Base-by-base conservation (phyloP, 2,888 invertebrate species). In the Chironomus tentans region DNA sequence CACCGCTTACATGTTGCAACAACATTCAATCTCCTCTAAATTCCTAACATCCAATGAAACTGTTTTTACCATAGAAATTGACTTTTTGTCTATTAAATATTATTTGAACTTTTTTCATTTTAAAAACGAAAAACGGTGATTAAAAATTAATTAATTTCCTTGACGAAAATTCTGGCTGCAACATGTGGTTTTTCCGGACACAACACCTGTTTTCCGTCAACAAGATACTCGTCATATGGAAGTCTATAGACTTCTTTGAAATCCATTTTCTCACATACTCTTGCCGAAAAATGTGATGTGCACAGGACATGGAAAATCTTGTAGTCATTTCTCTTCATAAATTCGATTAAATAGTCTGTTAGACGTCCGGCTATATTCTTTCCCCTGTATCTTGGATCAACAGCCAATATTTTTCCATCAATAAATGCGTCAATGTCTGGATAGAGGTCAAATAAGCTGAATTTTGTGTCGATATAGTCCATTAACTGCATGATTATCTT, bases 241-340 rank as follows among this genome's bases (percentile, higher is more conserved):
- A 90, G 83, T 56, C 86, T 84, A 82, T 89, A 91, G 72, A 90
- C 87, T 80, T 88, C 87, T 50, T 89, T 87, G 82, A 92, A 93
- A 62, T 92, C 92, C 24, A 90, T 83, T 79, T 88, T 88, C 78
- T 89, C 88, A 72, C 92, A 89, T 0, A 92, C 89, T 81, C 88
- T 88, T 0, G 92, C 92, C 1, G 93, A 92, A 82, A 87, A 93
- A 77, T 88, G 87, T 80, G 93, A 93, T 4, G 91, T 89, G 77
- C 93, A 92, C 79, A 93, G 89, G 62, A 90, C 88, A 28, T 92
- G 87, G 77, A 92, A 86, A 6, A 92, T 83, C n/a, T 80, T 79
- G 69, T 84, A 83, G 0, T 81, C 78, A 46, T 83, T 79, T 22
- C 81, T 80, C 0, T 80, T 80, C 83, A 84, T 83, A 77, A 81